A percentile compares a stretch with the other conserved stretches of the same genome.
Evolutionary conservation across 2,113 vertebrate species (phyloP).

Genomic region (Gymnogyps californianus): DNA sequence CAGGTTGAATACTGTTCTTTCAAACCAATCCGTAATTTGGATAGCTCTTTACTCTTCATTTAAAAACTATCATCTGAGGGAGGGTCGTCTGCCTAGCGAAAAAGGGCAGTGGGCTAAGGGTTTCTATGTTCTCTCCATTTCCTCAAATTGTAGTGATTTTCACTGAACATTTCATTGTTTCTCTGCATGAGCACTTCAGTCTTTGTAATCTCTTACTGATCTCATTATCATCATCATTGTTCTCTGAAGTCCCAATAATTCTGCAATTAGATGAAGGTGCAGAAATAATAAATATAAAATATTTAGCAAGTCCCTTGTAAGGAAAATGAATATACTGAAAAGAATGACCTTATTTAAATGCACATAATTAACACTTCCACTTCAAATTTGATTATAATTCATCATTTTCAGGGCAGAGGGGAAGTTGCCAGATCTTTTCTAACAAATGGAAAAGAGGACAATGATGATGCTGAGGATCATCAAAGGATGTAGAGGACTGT

Average conservation of each 20-base stretch:
- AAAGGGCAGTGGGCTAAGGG: background rate
- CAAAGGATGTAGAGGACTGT: background rate
- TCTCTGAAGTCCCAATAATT: background rate
- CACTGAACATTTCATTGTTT: background rate
- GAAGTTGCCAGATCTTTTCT: background rate
- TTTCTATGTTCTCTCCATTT: background rate
- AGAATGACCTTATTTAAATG: background rate
- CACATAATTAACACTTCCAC: background rate
- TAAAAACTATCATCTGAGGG: background rate
- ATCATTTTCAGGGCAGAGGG: background rate
- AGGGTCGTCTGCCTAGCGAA: background rate
- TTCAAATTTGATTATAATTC: background rate
- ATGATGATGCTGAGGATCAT: background rate
- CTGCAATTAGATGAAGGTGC: background rate
- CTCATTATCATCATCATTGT: background rate
- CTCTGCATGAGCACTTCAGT: background rate
- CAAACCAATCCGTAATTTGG: background rate
- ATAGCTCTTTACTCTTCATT: background rate
- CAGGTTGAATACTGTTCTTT: background rate
- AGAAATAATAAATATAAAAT: constrained; percentile 28
- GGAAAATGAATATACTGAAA: background rate
- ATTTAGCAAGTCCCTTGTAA: background rate
- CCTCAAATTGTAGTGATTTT: background rate
- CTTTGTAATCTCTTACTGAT: background rate
- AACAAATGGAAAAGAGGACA: background rate